Percentiles rank a stretch among this genome's conserved stretches.
Conservation (phyloP, 2,113 vertebrate species). For the Morone chrysops region DNA sequence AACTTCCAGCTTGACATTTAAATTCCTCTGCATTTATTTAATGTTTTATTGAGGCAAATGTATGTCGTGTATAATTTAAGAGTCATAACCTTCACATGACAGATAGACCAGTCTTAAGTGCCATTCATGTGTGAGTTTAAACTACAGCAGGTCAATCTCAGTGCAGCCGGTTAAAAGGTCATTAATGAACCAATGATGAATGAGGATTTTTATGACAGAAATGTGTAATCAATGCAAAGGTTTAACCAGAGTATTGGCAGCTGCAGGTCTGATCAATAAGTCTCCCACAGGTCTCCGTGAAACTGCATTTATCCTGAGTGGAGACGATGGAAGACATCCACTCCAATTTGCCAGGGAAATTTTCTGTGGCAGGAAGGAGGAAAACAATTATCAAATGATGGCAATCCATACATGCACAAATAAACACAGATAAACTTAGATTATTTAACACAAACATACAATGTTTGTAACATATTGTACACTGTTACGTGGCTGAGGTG, state of each 20-base stretch:
- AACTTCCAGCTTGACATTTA: not conserved
- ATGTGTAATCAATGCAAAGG: slow-evolving; percentile 27
- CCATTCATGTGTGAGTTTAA: not conserved
- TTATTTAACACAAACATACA: not conserved
- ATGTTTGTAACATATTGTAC: too few relatives aligned
- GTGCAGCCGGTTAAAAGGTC: slow-evolving; percentile 25
- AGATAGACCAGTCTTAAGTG: not conserved
- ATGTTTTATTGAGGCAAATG: not conserved
- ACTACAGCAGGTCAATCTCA: not conserved
- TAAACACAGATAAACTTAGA: not conserved
- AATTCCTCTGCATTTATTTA: not conserved
- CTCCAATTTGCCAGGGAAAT: slow-evolving; percentile 7
- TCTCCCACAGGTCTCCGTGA: slow-evolving; percentile 8
- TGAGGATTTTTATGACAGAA: slow-evolving; percentile 22
- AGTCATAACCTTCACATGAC: not conserved
- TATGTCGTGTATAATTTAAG: not conserved
- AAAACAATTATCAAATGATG: not conserved
- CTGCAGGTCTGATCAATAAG: slow-evolving; percentile 29
- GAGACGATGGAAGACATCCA: slow-evolving; percentile 21
- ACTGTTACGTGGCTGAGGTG: too few relatives aligned
- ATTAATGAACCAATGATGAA: slow-evolving; percentile 21
- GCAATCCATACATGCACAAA: not conserved
- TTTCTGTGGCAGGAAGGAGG: not conserved
- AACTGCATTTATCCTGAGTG: slow-evolving; percentile 22
- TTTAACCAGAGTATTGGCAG: slow-evolving; percentile 37